These are phyloP conservation scores for Numida meleagris DNA, from an alignment of 2,113 vertebrate species.

Conservation along the genomic window DNA sequence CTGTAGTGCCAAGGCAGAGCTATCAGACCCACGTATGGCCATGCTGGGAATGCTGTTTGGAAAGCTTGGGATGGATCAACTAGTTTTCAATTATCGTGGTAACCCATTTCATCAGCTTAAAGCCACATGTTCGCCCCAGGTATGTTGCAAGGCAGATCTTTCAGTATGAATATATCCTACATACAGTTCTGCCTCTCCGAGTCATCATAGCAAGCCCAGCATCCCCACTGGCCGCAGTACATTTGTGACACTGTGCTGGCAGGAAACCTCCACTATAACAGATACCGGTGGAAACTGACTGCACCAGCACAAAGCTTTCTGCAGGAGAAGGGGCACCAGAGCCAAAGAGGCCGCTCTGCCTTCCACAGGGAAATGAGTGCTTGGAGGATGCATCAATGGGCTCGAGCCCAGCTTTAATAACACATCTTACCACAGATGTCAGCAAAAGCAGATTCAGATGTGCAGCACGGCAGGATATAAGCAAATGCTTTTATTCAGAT, in stretches of 20 bases:
- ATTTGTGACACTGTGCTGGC: not conserved
- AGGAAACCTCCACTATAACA: not conserved
- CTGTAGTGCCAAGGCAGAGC: not conserved
- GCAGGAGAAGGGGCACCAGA: not conserved
- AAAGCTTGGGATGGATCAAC: too few species aligned
- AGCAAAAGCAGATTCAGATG: not conserved
- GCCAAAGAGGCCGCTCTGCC: not conserved
- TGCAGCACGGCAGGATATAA: not conserved
- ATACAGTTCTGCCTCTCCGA: not conserved
- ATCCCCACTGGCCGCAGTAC: accelerated
- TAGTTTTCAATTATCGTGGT: too few species aligned
- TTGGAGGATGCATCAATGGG: not conserved
- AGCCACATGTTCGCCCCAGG: not conserved
- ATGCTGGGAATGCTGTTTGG: not conserved
- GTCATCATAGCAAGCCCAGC: not conserved
- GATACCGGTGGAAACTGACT: not conserved
- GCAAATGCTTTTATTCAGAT: not conserved
- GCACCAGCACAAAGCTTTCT: not conserved
- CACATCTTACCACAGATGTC: not conserved
- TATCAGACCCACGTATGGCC: not conserved
- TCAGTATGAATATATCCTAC: not conserved
- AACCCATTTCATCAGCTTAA: not conserved
- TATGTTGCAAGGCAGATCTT: accelerated
- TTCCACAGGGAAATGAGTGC: not conserved
- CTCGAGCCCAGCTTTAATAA: not conserved